These are phyloP conservation scores for Hoplias malabaricus DNA, from an alignment of 2,113 vertebrate genomes.

Conservation along the genomic window DNA sequence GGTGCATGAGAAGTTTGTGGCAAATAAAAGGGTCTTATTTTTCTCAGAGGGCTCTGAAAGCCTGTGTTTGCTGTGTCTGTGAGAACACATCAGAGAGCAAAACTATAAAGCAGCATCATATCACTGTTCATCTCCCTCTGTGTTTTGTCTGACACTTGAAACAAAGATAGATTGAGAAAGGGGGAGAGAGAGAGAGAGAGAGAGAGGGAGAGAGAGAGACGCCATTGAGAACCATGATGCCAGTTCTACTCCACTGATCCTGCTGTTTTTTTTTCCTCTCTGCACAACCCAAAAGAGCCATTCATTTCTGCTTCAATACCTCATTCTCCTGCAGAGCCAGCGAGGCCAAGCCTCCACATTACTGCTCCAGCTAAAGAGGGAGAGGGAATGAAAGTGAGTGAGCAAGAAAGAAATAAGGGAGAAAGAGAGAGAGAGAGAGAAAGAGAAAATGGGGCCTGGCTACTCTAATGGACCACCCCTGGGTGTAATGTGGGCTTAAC, in stretches of 20 bases:
- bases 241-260: constrained; percentile 53
- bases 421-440: not conserved
- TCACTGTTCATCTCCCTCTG: not conserved
- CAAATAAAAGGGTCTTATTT: not conserved
- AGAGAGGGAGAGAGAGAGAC: constrained; percentile 6
- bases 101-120: not conserved
- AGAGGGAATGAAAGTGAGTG: not conserved
- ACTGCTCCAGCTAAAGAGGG: constrained; percentile 4
- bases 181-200: constrained; percentile 8
- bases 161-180: constrained; percentile 21
- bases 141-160: not conserved
- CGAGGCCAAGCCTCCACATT: constrained; percentile 44
- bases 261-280: constrained; percentile 55
- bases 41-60: not conserved
- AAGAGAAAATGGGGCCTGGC: not conserved
- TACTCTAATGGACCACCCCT: constrained; percentile 32
- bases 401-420: constrained; percentile 8
- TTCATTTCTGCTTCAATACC: constrained; percentile 47
- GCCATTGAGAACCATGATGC: constrained; percentile 37
- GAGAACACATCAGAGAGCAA: not conserved
- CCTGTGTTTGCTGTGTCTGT: not conserved
- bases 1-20: not conserved
- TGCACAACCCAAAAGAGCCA: constrained; percentile 50
- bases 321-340: constrained; percentile 28
- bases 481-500: constrained; percentile 32